A percentile compares a stretch with the other conserved stretches of the same genome.
Evolutionary conservation across 2,113 vertebrate genomes (phyloP).

Genomic region (Sorex fumeus): DNA sequence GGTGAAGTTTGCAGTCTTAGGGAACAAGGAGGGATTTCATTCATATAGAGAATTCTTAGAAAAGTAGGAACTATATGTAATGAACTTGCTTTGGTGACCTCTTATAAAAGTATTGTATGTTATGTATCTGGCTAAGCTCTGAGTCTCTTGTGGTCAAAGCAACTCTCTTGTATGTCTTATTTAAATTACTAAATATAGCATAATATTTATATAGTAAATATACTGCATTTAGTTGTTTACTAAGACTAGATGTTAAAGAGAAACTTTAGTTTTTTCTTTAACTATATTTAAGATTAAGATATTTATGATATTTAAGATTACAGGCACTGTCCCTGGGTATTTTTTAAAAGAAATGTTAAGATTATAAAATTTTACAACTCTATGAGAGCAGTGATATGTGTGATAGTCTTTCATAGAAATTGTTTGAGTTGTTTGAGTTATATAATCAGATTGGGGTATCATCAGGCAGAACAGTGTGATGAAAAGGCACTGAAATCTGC

Average conservation of each 20-base stretch:
- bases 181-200: neutral
- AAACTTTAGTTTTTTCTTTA: neutral
- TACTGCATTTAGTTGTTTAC: too few species aligned
- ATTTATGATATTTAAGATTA: too few species aligned
- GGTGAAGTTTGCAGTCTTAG: neutral
- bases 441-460: neutral
- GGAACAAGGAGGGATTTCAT: neutral
- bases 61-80: neutral
- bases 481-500: neutral
- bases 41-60: neutral
- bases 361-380: neutral
- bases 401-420: neutral
- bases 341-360: neutral
- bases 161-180: neutral
- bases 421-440: neutral
- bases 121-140: neutral
- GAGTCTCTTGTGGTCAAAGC: too few species aligned
- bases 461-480: neutral
- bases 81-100: neutral
- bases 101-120: neutral
- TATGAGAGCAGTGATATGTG: neutral
- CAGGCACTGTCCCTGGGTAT: too few species aligned
- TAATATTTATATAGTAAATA: neutral
- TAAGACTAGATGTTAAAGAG: neutral
- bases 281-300: too few species aligned